These are phyloP conservation scores for Jaculus jaculus DNA, from an alignment of 2,113 vertebrate genomes.

Conservation along the genomic window DNA sequence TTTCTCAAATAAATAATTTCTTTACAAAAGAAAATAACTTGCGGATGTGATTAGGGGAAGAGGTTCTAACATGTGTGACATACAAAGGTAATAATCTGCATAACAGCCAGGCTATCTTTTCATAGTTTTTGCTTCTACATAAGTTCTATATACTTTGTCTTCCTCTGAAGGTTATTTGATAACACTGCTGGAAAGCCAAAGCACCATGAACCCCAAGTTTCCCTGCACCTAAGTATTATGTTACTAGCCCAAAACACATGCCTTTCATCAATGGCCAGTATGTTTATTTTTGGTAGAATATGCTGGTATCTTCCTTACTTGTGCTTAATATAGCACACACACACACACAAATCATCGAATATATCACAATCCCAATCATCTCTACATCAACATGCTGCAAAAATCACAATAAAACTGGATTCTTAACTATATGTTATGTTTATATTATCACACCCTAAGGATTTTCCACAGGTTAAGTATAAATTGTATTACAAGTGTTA, in stretches of 20 bases:
- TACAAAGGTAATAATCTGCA: not conserved
- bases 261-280: not conserved
- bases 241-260: not conserved
- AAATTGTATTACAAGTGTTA: not conserved
- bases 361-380: not conserved
- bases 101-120: not conserved
- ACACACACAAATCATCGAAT: not conserved
- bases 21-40: not conserved
- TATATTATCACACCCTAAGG: not conserved
- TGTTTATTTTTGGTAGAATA: not conserved
- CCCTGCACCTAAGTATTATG: not conserved
- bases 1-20: too few relatives aligned
- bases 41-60: not conserved
- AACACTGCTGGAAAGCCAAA: not conserved
- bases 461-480: not conserved
- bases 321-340: constrained; percentile 3
- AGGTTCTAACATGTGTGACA: not conserved
- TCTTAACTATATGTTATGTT: not conserved
- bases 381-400: not conserved
- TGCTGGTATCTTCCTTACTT: not conserved
- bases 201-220: not conserved
- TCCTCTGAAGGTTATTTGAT: not conserved
- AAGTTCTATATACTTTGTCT: not conserved
- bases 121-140: not conserved
- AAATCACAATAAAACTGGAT: not conserved